A percentile compares a stretch with the other conserved stretches of the same genome.
Conservation (phyloP, 2,113 vertebrate genomes). For the Falcunculus frontatus region DNA sequence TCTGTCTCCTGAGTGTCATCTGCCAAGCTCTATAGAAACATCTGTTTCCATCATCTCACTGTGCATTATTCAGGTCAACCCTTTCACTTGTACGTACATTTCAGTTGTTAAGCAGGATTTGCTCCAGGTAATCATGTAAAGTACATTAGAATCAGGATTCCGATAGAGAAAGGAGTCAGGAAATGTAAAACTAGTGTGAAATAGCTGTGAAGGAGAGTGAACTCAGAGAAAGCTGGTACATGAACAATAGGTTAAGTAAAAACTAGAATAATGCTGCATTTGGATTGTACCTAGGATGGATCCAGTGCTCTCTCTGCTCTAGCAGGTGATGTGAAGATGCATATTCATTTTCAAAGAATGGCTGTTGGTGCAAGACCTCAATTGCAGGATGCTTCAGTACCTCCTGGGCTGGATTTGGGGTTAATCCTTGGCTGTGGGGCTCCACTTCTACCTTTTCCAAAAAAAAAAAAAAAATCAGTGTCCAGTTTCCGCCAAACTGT, state of each 20-base stretch:
- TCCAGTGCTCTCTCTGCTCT: background rate
- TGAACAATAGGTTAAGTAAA: background rate
- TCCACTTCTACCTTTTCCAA: background rate
- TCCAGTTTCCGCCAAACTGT: background rate
- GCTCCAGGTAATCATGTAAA: background rate
- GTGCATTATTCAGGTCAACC: background rate
- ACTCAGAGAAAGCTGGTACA: background rate
- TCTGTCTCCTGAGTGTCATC: background rate
- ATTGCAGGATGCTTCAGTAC: background rate
- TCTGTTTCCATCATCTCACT: background rate
- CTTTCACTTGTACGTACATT: background rate
- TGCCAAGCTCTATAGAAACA: background rate
- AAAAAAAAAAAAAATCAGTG: background rate
- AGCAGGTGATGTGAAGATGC: background rate
- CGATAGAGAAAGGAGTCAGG: background rate
- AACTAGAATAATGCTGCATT: background rate
- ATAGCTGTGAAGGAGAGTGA: background rate
- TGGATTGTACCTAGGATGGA: background rate
- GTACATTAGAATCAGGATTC: background rate
- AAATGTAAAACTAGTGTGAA: background rate
- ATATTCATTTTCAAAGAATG: background rate
- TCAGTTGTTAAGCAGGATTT: background rate
- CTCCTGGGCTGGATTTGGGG: background rate
- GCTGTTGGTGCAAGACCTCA: background rate
- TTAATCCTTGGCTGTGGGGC: background rate